These are phyloP conservation scores for Xiphydria camelus DNA, from an alignment of 2,888 invertebrate species.

Conservation along the genomic window DNA sequence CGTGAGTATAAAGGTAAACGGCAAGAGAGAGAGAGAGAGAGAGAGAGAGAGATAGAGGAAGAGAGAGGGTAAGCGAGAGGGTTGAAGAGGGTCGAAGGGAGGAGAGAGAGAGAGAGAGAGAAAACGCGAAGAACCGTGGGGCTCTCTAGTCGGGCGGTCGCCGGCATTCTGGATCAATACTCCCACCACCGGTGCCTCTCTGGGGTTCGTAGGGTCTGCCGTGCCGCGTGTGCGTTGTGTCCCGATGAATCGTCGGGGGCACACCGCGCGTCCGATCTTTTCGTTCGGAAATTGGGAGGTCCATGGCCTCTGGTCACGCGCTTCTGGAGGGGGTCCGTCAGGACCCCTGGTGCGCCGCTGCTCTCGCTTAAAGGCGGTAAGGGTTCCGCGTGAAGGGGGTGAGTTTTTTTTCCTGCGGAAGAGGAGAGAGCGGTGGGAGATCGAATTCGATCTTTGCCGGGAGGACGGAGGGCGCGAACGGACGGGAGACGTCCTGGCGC, in stretches of 20 bases:
- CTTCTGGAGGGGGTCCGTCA: no score
- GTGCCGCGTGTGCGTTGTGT: constrained; percentile 12
- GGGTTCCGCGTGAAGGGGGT: no score
- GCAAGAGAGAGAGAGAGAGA: neutral
- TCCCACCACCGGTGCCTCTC: constrained; percentile 42
- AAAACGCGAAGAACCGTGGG: no score
- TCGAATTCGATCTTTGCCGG: neutral
- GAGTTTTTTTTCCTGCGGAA: no score
- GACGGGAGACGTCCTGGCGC: no score
- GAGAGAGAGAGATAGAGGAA: neutral
- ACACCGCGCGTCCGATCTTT: constrained; percentile 6
- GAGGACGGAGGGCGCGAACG: no score
- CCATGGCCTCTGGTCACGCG: no score
- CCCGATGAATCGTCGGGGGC: constrained; percentile 11
- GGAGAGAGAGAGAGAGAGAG: constrained; percentile 36
- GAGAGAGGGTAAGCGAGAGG: constrained; percentile 14
- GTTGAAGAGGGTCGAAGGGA: constrained; percentile 11
- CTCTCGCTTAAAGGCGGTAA: no score
- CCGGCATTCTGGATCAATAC: constrained; percentile 56
- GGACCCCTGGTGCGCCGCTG: no score
- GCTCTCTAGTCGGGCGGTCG: constrained; percentile 43
- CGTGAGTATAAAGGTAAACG: neutral
- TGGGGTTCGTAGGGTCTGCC: constrained; percentile 27
- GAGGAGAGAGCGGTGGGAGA: no score
- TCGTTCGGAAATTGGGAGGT: neutral